phyloP scores from a whole-genome alignment of 2,113 vertebrate genomes.

The Pantherophis guttatus region DNA sequence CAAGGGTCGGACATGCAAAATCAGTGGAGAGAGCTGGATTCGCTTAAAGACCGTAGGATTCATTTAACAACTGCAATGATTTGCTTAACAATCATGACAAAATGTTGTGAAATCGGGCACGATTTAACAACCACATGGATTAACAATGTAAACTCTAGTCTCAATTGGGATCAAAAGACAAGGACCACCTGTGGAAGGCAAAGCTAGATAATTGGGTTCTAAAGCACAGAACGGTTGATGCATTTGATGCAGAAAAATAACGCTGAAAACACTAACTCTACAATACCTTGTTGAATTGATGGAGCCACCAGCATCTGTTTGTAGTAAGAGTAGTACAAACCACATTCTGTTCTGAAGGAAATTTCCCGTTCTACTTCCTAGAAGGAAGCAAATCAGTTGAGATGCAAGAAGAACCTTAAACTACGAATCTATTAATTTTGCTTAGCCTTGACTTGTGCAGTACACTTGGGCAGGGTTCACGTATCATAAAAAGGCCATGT shows the following conservation, averaged over 20 bases:
- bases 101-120: neutral
- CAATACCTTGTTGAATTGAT: slow-evolving; percentile 87
- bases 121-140: neutral
- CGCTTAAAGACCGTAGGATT: neutral
- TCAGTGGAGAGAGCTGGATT: neutral
- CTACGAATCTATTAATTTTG: slow-evolving; percentile 19
- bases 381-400: slow-evolving; percentile 47
- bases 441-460: slow-evolving; percentile 1
- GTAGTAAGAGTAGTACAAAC: slow-evolving; percentile 98
- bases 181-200: neutral
- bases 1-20: neutral
- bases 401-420: slow-evolving; percentile 27
- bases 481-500: neutral
- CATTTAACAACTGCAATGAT: neutral
- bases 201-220: neutral
- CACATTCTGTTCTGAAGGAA: slow-evolving; percentile 96
- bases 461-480: neutral
- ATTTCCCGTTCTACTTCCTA: slow-evolving; percentile 98
- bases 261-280: neutral
- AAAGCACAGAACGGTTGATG: neutral
- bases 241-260: neutral
- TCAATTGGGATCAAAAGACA: neutral
- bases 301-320: slow-evolving; percentile 94
- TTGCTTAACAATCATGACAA: neutral
- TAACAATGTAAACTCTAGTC: neutral